phyloP scores from a whole-genome alignment of 2,113 vertebrate genomes.

The Oxygymnocypris stewartii region DNA sequence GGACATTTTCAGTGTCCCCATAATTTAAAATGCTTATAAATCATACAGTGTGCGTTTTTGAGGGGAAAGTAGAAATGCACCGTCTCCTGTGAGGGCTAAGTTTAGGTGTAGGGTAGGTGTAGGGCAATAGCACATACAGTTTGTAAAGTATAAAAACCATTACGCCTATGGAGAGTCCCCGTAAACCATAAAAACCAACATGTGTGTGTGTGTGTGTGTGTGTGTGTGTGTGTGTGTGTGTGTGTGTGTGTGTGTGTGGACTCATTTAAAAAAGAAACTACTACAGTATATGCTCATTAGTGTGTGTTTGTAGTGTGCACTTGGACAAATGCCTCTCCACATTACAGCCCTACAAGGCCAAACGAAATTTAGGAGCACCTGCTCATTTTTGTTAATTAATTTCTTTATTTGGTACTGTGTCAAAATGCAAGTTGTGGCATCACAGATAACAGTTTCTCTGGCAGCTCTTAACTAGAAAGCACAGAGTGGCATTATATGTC shows the following conservation, averaged over 20 bases:
- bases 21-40: too few relatives aligned
- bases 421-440: constrained; percentile 3
- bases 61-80: too few relatives aligned
- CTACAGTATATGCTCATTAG: not conserved
- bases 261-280: not conserved
- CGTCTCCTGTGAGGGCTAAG: too few relatives aligned
- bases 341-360: not conserved
- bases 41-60: too few relatives aligned
- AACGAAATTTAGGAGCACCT: constrained; percentile 22
- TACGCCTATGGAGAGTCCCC: too few relatives aligned
- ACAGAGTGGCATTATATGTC: not conserved
- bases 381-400: not conserved
- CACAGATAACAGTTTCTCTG: constrained; percentile 10
- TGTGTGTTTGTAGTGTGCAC: constrained; percentile 13
- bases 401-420: constrained; percentile 17
- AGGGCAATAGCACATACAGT: too few relatives aligned
- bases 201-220: too few relatives aligned
- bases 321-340: constrained; percentile 18
- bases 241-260: not conserved
- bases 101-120: too few relatives aligned
- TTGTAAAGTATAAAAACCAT: too few relatives aligned
- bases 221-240: too few relatives aligned
- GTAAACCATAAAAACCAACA: too few relatives aligned
- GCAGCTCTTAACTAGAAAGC: constrained; percentile 9
- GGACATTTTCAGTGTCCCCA: too few relatives aligned